Conservation (phyloP, 2,113 vertebrate genomes). For the Tetrax tetrax region DNA sequence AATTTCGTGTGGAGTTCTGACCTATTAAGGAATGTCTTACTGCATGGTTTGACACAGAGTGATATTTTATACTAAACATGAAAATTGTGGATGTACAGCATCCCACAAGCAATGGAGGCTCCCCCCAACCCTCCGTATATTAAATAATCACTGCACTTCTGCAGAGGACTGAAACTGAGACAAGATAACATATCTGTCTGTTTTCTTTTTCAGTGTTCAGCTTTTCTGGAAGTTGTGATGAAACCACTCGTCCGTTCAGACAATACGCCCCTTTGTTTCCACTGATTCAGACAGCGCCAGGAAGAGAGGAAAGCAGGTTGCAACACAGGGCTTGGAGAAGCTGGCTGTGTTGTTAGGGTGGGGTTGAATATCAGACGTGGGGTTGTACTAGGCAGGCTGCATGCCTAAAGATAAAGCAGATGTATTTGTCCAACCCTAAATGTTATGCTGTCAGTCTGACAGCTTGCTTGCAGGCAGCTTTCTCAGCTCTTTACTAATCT, state of each 20-base stretch:
- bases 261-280: not conserved
- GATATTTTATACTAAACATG: not conserved
- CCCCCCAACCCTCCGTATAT: accelerated
- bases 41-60: not conserved
- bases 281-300: not conserved
- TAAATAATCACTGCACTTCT: not conserved
- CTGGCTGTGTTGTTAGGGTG: not conserved
- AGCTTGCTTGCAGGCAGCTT: not conserved
- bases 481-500: not conserved
- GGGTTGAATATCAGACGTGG: not conserved
- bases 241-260: not conserved
- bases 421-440: not conserved
- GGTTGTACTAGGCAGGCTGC: not conserved
- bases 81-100: not conserved
- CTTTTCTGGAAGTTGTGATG: not conserved
- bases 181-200: not conserved
- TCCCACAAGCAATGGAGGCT: accelerated
- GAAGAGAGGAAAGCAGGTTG: not conserved
- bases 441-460: not conserved
- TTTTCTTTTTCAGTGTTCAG: not conserved
- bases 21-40: not conserved
- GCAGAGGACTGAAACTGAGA: not conserved
- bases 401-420: not conserved
- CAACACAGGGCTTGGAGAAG: not conserved
- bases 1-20: not conserved